phyloP scores from a whole-genome alignment of 2,888 invertebrate species.

The Cenopis cana region DNA sequence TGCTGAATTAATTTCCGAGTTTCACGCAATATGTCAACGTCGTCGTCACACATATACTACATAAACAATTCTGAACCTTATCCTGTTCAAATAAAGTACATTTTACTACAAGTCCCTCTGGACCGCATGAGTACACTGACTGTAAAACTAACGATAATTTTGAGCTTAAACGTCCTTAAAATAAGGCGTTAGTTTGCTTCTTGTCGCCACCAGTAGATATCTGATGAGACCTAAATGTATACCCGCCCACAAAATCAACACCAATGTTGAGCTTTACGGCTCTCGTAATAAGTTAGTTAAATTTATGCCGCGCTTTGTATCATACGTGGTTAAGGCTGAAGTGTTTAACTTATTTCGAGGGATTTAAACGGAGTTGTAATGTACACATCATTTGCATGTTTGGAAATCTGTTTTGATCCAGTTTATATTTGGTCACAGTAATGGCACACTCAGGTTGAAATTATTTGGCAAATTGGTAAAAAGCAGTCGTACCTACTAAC shows the following conservation, averaged over 20 bases:
- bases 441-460: not conserved
- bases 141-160: not conserved
- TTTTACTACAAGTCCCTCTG: not conserved
- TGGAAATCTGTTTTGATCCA: constrained; percentile 7
- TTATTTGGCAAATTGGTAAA: not conserved
- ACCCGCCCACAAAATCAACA: not conserved
- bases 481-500: not conserved
- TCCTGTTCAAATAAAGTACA: not conserved
- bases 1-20: constrained; percentile 36
- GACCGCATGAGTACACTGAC: not conserved
- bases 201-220: not conserved
- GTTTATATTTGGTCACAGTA: constrained; percentile 3
- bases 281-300: not conserved
- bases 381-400: constrained; percentile 40
- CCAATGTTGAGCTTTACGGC: not conserved
- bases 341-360: constrained; percentile 25
- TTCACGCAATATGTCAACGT: constrained; percentile 33
- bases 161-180: not conserved
- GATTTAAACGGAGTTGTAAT: constrained; percentile 31
- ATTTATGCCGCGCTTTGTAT: constrained; percentile 9
- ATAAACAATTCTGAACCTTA: not conserved
- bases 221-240: not conserved
- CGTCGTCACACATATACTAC: not conserved
- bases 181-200: not conserved
- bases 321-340: not conserved